phyloP scores from a whole-genome alignment of 2,113 vertebrate genomes.

The Alethe diademata region DNA sequence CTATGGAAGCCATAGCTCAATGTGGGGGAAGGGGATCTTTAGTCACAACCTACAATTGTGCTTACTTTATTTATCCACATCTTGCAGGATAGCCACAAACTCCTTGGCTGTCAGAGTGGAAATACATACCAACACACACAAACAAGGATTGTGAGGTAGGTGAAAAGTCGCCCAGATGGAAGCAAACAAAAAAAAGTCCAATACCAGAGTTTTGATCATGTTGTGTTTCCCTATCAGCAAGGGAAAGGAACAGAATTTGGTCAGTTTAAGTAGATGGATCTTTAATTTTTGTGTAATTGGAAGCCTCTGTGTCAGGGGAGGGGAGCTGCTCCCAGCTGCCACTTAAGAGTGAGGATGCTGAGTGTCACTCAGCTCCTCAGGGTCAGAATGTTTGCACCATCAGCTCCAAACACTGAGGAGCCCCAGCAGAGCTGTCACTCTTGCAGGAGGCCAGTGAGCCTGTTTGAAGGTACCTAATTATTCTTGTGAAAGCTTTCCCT shows the following conservation, averaged over 20 bases:
- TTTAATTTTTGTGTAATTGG: background rate
- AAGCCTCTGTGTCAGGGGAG: background rate
- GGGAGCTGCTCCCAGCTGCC: background rate
- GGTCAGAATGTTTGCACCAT: background rate
- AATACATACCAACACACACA: background rate
- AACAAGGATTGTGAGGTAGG: background rate
- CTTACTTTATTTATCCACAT: background rate
- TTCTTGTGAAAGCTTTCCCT: background rate
- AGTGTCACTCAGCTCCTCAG: background rate
- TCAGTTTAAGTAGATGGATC: background rate
- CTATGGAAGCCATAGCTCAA: fast-evolving
- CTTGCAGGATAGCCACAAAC: background rate
- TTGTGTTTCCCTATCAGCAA: background rate
- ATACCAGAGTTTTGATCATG: background rate
- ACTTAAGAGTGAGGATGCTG: background rate
- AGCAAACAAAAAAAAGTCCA: background rate
- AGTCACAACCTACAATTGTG: background rate
- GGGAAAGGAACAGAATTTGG: background rate
- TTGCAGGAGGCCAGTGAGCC: background rate
- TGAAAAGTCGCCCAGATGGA: background rate
- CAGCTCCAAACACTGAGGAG: background rate
- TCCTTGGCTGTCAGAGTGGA: background rate
- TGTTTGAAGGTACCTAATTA: background rate
- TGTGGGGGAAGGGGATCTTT: background rate
- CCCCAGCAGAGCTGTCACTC: background rate